A percentile compares a stretch with the other conserved stretches of the same genome.
Evolutionary conservation across 2,797 vertebrate genomes (phyloP).

Genomic region (Takifugu ocellatus): DNA sequence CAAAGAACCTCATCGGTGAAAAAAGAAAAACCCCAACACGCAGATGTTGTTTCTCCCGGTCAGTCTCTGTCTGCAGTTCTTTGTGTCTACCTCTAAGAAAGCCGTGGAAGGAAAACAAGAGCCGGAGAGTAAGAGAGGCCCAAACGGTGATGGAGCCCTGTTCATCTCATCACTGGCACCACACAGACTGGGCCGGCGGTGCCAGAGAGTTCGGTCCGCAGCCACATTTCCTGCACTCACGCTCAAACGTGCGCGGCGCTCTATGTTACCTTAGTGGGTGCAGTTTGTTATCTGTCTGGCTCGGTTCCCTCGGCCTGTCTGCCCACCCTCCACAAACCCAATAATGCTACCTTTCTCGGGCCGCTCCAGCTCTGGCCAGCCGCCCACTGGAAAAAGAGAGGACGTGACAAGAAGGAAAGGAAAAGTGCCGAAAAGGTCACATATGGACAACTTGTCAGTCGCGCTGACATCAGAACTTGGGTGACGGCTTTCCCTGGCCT

Average conservation of each 20-base stretch:
- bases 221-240: constrained; percentile 57
- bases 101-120: constrained; percentile 45
- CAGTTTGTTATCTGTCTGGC: constrained; percentile 71
- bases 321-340: constrained; percentile 67
- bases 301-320: constrained; percentile 65
- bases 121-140: constrained; percentile 11
- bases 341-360: constrained; percentile 64
- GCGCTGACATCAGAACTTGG: constrained; percentile 25
- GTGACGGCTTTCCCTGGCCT: neutral
- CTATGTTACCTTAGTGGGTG: constrained; percentile 67
- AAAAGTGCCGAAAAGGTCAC: constrained; percentile 58
- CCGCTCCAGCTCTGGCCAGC: constrained; percentile 49
- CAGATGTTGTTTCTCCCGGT: constrained; percentile 32
- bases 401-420: constrained; percentile 47
- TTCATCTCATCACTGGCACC: constrained; percentile 72
- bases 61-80: constrained; percentile 15
- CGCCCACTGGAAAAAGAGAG: constrained; percentile 65
- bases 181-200: constrained; percentile 68
- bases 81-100: constrained; percentile 7
- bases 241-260: constrained; percentile 22
- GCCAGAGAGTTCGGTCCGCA: constrained; percentile 65
- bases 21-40: constrained; percentile 30
- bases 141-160: constrained; percentile 45
- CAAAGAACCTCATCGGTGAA: constrained; percentile 41
- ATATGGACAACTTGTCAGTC: constrained; percentile 36